Percentiles rank a stretch among this genome's conserved stretches.
Evolutionary conservation across 1,140 invertebrate genomes (phyloP).

Genomic region (Triops longicaudatus): DNA sequence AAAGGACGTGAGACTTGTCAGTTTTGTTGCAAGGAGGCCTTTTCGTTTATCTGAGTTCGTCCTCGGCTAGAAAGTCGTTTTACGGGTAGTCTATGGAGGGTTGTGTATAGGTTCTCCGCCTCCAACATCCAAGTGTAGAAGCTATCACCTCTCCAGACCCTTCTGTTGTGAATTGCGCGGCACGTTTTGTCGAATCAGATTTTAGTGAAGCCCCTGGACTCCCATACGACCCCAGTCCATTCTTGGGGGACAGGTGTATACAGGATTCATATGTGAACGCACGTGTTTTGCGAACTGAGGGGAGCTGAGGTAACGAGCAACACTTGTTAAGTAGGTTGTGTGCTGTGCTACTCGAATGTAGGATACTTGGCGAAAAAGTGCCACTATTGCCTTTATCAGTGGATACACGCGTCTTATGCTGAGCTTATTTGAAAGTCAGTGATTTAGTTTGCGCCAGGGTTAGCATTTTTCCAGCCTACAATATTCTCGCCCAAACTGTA

Average conservation of each 20-base stretch:
- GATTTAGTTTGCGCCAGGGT: background rate
- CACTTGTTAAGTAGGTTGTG: background rate
- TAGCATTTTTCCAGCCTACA: background rate
- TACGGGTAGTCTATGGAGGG: background rate
- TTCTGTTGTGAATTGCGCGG: background rate
- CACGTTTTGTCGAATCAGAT: conserved; percentile 1
- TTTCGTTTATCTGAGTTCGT: too few relatives aligned
- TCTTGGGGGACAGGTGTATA: background rate
- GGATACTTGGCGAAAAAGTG: background rate
- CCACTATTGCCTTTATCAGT: background rate
- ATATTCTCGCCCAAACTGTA: background rate
- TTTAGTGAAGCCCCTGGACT: background rate
- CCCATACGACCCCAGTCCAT: background rate
- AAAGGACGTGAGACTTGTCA: too few relatives aligned
- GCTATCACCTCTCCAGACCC: background rate
- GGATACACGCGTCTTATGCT: too few relatives aligned
- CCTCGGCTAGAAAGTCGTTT: background rate
- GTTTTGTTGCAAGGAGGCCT: too few relatives aligned
- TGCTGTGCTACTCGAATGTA: background rate
- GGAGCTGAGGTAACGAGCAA: background rate
- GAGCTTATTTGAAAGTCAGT: too few relatives aligned
- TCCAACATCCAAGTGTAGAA: background rate
- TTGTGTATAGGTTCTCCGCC: background rate
- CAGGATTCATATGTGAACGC: background rate
- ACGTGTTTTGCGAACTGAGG: background rate